phyloP scores from a whole-genome alignment of 2,888 invertebrate genomes.

The Ophion ventricosus region DNA sequence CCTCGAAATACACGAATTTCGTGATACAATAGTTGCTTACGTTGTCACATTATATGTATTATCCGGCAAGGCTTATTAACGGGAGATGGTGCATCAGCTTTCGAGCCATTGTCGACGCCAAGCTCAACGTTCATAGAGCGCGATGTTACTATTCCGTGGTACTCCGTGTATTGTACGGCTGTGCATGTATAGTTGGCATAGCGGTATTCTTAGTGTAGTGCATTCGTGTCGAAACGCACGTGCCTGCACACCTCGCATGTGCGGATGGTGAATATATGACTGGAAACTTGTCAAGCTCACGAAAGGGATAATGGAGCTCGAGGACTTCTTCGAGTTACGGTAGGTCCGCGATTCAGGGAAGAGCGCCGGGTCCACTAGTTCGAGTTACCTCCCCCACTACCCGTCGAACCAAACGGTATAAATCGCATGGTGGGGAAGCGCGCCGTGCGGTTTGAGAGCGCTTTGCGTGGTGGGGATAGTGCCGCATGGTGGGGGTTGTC shows the following conservation, averaged over 20 bases:
- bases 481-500: neutral
- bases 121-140: neutral
- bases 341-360: neutral
- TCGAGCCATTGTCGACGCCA: neutral
- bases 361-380: neutral
- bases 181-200: neutral
- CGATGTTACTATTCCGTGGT: neutral
- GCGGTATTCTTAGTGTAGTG: neutral
- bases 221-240: neutral
- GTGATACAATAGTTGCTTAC: neutral
- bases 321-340: neutral
- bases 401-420: too few relatives aligned
- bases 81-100: constrained; percentile 1
- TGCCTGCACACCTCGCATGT: neutral
- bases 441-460: neutral
- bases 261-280: constrained; percentile 13
- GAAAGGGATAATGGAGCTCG: neutral
- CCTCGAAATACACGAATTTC: neutral
- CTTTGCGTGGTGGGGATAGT: neutral
- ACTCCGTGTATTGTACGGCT: neutral
- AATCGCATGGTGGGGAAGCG: neutral
- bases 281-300: constrained; percentile 53
- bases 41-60: neutral
- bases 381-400: neutral
- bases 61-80: neutral